Percentiles rank a stretch among this genome's conserved stretches.
Evolutionary conservation across 2,113 vertebrate species (phyloP).

Genomic region (Crotalus helleri): DNA sequence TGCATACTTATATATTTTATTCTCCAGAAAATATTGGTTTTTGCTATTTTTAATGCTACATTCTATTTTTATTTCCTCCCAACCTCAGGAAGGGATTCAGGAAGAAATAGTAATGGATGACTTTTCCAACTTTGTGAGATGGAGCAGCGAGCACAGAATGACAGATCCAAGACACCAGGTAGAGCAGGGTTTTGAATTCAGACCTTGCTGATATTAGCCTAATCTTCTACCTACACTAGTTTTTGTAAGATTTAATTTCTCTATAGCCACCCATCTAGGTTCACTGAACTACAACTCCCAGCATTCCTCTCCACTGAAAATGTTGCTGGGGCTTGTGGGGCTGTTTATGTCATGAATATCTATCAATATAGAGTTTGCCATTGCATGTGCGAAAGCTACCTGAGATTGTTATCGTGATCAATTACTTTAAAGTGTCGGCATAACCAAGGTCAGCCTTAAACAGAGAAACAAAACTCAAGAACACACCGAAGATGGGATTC

Average conservation of each 20-base stretch:
- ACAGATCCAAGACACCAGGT: background rate
- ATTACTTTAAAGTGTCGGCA: background rate
- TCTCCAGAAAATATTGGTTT: background rate
- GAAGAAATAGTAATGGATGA: background rate
- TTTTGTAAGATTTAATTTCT: background rate
- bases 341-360: background rate
- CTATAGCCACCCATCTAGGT: background rate
- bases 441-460: background rate
- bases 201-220: background rate
- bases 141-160: background rate
- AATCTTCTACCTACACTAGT: background rate
- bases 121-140: background rate
- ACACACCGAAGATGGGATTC: background rate
- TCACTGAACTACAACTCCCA: too few relatives aligned
- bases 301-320: background rate
- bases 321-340: background rate
- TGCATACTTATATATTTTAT: background rate
- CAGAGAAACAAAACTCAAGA: background rate
- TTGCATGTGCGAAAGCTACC: background rate
- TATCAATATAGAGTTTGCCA: background rate
- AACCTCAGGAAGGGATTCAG: background rate
- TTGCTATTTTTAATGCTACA: background rate
- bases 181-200: background rate
- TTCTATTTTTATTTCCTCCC: background rate
- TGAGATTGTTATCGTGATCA: background rate